Evolutionary conservation across 2,888 invertebrate species (phyloP), one percentile per base, ranked within the genome.

Genomic region (Drepana falcataria): DNA sequence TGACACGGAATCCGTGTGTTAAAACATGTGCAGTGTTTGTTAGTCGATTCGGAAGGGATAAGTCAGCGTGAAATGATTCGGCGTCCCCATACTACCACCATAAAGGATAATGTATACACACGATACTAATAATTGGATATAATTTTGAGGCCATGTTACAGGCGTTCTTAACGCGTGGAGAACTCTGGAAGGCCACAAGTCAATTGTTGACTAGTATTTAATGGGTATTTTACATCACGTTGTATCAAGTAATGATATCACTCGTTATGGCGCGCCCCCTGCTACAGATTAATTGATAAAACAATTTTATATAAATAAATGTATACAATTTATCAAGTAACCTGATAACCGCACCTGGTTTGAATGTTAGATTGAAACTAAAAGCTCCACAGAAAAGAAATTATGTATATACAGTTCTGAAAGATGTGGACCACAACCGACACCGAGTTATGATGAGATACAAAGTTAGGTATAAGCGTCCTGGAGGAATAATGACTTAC

Each of bases 401-500:
- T 71, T 75, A 75, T 73, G 70, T 88, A 90, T 90, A 59, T 87
- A 88, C 87, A 88, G 71, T 71, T 71, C 73, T 79, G 79, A 70
- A 73, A 70, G 73, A 68, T 40, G 51, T 33, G 51, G 51, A 40
- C 49, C 49, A 78, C 77, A 81, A 81, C 89, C 87, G 83, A 83
- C 88, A 89, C 89, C 89, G 71, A 76, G 79, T 86, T 86, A 85
- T 73, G 63, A 66, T 65, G 75, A 75, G 83, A 83, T 83, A 83
- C 73, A 71, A 69, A 64, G 71, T 67, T 69, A 66, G 71, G 78
- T 71, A 77, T 62, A 66, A 85, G 84, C 84, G 68, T 72, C 79
- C 92, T 92, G 93, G 92, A 92, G 93, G 93, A 94, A 94, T 92
- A 93, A 93, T 93, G 94, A 97, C 98, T 98, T 97, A 98, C 98